Conservation (phyloP, 2,888 invertebrate genomes). For the Stenodera caucasica region DNA sequence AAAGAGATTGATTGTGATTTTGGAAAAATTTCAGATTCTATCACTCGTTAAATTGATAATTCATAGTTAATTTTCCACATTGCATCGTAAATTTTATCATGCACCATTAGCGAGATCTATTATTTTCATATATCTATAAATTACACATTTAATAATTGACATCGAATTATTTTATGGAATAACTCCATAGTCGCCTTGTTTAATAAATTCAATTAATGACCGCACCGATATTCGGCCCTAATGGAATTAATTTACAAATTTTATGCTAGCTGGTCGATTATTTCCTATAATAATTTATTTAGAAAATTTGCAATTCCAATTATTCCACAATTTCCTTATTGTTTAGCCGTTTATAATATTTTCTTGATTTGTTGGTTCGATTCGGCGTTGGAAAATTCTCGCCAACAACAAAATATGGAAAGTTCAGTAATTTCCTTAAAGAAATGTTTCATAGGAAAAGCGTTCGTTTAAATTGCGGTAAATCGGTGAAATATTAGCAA, state of each 20-base stretch:
- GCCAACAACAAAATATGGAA: slow-evolving; percentile 9
- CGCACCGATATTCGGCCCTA: slow-evolving; percentile 4
- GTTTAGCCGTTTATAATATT: too few relatives aligned
- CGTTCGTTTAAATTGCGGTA: slow-evolving; percentile 38
- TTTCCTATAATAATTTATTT: background rate
- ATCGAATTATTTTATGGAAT: slow-evolving; percentile 8
- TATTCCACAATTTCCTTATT: too few relatives aligned
- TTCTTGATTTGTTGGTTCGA: too few relatives aligned
- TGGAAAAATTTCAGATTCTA: background rate
- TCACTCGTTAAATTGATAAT: background rate
- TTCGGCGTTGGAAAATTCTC: background rate
- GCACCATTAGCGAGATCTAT: background rate
- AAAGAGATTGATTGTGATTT: background rate
- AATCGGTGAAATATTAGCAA: slow-evolving; percentile 47
- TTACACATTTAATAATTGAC: slow-evolving; percentile 9
- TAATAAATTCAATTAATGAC: slow-evolving; percentile 11
- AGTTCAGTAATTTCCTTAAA: slow-evolving; percentile 27
- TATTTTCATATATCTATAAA: background rate
- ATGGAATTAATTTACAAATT: slow-evolving; percentile 10
- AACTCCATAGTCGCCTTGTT: background rate
- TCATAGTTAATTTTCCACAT: background rate
- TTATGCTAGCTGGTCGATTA: background rate
- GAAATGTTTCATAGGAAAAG: slow-evolving; percentile 26
- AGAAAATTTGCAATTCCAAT: background rate
- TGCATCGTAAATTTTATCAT: background rate